phyloP scores from a whole-genome alignment of 1,140 invertebrate genomes.

The Monochamus saltuarius region DNA sequence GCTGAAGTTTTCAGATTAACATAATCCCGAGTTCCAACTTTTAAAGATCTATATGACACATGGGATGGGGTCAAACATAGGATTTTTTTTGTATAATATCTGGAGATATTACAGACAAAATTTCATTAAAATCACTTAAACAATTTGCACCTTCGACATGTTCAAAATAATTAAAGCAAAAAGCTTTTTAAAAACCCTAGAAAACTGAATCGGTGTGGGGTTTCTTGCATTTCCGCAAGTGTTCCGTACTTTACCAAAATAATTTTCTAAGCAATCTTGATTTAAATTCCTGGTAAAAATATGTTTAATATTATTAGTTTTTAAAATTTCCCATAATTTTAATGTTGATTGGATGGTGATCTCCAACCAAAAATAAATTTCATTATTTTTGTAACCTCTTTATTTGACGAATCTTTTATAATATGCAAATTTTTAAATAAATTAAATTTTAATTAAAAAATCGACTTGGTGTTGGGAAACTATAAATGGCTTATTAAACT shows the following conservation, averaged over 20 bases:
- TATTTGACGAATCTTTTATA: constrained; percentile 9
- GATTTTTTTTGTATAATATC: too few relatives aligned
- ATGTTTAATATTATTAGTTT: constrained; percentile 8
- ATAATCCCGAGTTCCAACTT: too few relatives aligned
- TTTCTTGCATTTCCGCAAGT: constrained; percentile 19
- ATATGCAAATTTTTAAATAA: constrained; percentile 13
- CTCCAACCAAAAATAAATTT: constrained; percentile 19
- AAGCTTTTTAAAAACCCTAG: constrained; percentile 21
- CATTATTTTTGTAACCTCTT: constrained; percentile 18
- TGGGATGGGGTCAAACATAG: too few relatives aligned
- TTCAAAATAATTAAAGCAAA: constrained; percentile 20
- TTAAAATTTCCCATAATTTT: constrained; percentile 16
- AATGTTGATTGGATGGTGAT: constrained; percentile 12
- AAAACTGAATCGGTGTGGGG: constrained; percentile 27
- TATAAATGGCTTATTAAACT: constrained; percentile 12
- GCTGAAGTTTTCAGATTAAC: too few relatives aligned
- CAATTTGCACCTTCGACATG: neutral
- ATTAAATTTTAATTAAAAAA: constrained; percentile 9
- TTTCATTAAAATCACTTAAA: constrained; percentile 10
- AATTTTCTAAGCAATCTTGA: too few relatives aligned
- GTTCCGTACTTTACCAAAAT: constrained; percentile 21
- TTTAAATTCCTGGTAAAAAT: too few relatives aligned
- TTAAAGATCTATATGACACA: too few relatives aligned
- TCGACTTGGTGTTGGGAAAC: constrained; percentile 1
- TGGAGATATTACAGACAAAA: constrained; percentile 2